phyloP scores from a whole-genome alignment of 2,888 invertebrate genomes.

The Hyppa rectilinea region DNA sequence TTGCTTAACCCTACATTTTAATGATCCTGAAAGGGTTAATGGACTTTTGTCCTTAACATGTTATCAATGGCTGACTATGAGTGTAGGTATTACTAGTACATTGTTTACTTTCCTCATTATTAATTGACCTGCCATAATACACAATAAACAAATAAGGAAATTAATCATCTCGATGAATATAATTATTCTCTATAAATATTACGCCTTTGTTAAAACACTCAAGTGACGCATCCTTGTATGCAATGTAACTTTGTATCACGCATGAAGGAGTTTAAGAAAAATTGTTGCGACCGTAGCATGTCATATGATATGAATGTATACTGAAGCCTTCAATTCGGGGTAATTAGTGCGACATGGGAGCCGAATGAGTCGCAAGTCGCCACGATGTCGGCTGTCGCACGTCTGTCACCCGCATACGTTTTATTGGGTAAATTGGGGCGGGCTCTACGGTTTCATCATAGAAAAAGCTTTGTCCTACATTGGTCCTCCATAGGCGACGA shows the following conservation, averaged over 20 bases:
- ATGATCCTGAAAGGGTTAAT: conserved; percentile 30
- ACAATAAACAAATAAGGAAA: conserved; percentile 45
- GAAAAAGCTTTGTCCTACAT: conserved; percentile 79
- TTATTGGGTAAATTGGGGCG: conserved; percentile 87
- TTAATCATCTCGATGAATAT: conserved; percentile 55
- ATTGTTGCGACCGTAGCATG: conserved; percentile 45
- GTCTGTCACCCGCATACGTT: conserved; percentile 84
- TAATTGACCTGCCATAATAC: conserved; percentile 13
- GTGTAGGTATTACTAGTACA: too few species aligned
- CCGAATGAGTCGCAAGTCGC: conserved; percentile 70
- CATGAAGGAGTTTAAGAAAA: conserved; percentile 37
- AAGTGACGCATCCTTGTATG: conserved; percentile 37
- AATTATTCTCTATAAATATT: conserved; percentile 58
- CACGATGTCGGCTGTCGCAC: conserved; percentile 72
- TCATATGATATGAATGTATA: conserved; percentile 74
- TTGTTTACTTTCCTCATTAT: conserved; percentile 38
- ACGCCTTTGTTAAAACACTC: conserved; percentile 45
- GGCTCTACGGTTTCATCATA: conserved; percentile 79
- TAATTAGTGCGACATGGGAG: conserved; percentile 83
- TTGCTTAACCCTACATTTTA: conserved; percentile 15
- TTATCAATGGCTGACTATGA: conserved; percentile 40
- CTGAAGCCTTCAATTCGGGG: conserved; percentile 79
- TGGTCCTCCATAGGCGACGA: conserved; percentile 67
- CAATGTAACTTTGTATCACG: conserved; percentile 45
- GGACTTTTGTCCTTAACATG: conserved; percentile 3